Base-by-base conservation (phyloP, 2,113 vertebrate genomes). In the Rhea americana region DNA sequence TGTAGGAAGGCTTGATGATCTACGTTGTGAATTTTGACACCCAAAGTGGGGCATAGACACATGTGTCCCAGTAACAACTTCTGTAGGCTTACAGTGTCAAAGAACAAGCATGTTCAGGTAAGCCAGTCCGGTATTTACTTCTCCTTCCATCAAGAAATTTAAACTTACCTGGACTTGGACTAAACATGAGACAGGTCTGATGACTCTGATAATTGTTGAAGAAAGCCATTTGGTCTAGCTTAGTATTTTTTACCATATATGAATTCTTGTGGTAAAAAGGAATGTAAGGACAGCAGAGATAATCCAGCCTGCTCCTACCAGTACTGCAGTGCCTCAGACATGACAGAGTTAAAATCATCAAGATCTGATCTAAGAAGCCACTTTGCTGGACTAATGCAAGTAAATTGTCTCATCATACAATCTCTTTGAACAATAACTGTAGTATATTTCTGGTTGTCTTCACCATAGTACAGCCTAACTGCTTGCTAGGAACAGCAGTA, bases 1-100 rank as follows among this genome's bases (percentile, higher is more conserved):
- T 93, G 56, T 35, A 82, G 51, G 47, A 84, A 67, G 61, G 11
- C 17, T 37, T 75, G 61, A 74, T 83, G 45, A 41, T 26, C 13
- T 30, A 4, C 0, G 0, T 59, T 32, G 24, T 59, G 19, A 70
- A 61, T 77, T 73, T 77, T 70, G 76, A 21, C 55, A 80, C 26
- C 39, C 22, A 14, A 41, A 80, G 0, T 35, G 30, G 26, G 43
- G 21, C 41, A 55, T 11, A 61, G 28, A 19, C n/a, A 75, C 5
- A 1, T 21, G 77, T 84, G 51, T 39, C 14, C 55, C 22, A 11
- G 2, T 39, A 81, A 53, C 59, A 81, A 74, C 26, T 76, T 88
- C 67, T 66, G 5, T 61, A 70, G 80, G 26, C 9, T 81, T 66
- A 48, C 16, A 35, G 14, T 35, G 50, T 43, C 37, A 58, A 74